These are phyloP conservation scores for Limosa lapponica DNA, from an alignment of 2,797 vertebrate genomes.

Conservation along the genomic window DNA sequence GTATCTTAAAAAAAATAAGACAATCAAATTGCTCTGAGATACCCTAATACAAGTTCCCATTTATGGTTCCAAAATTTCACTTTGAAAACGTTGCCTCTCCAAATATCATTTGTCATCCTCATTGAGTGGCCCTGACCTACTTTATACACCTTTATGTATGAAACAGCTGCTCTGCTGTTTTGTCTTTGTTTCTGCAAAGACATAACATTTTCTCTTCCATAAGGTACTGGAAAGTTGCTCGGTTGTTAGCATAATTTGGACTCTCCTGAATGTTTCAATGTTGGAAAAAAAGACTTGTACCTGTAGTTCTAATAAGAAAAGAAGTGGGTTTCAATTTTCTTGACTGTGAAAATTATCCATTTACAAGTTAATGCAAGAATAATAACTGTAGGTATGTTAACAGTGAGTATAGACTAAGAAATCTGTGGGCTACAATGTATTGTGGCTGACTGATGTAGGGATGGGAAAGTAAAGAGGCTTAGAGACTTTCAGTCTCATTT, in stretches of 20 bases:
- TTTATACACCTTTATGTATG: neutral
- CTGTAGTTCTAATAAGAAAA: neutral
- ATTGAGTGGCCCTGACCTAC: neutral
- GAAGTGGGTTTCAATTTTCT: neutral
- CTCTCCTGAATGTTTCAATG: neutral
- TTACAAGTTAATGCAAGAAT: neutral
- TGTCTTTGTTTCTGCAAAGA: constrained; percentile 39
- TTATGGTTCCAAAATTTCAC: neutral
- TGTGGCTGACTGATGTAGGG: rapidly evolving
- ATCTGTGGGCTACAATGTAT: neutral
- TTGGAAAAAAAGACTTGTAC: neutral
- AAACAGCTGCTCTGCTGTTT: constrained; percentile 36
- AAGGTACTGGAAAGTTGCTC: neutral
- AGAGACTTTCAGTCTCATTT: neutral
- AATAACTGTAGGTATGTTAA: neutral
- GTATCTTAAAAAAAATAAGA: neutral
- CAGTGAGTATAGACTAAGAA: neutral
- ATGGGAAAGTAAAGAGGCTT: neutral
- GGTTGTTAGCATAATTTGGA: neutral
- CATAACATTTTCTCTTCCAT: constrained; percentile 21
- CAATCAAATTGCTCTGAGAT: neutral
- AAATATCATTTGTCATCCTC: neutral
- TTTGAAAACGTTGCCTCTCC: neutral
- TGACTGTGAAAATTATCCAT: neutral
- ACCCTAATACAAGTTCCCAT: neutral